Evolutionary conservation across 2,888 invertebrate species (phyloP).

Genomic region (Boloria selene): DNA sequence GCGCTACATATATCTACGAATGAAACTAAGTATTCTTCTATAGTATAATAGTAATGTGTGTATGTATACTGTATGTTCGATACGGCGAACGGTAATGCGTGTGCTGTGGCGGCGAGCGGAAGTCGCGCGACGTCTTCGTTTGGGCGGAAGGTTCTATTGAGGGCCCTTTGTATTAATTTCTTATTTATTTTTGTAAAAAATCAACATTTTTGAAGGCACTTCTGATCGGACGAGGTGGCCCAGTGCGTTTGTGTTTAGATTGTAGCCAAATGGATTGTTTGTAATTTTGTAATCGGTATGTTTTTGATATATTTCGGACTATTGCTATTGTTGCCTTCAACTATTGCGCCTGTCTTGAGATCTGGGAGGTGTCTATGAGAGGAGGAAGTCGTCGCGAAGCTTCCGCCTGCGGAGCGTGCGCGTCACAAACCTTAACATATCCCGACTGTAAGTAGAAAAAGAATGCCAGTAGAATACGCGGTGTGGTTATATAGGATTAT

Average conservation of each 20-base stretch:
- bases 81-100: slow-evolving; percentile 63
- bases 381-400: slow-evolving; percentile 84
- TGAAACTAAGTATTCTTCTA: slow-evolving; percentile 82
- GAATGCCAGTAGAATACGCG: slow-evolving; percentile 42
- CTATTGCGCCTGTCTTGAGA: slow-evolving; percentile 91
- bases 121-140: slow-evolving; percentile 80
- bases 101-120: slow-evolving; percentile 61
- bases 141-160: slow-evolving; percentile 91
- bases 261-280: slow-evolving; percentile 51
- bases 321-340: slow-evolving; percentile 86
- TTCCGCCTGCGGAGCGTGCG: slow-evolving; percentile 61
- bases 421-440: slow-evolving; percentile 35
- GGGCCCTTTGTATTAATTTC: slow-evolving; percentile 91
- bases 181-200: slow-evolving; percentile 90
- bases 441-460: slow-evolving; percentile 39
- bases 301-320: slow-evolving; percentile 59
- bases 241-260: slow-evolving; percentile 87
- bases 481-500: slow-evolving; percentile 43
- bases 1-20: slow-evolving; percentile 80
- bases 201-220: slow-evolving; percentile 96
- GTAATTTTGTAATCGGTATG: slow-evolving; percentile 47
- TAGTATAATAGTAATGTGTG: slow-evolving; percentile 79
- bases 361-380: slow-evolving; percentile 86
- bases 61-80: slow-evolving; percentile 74
- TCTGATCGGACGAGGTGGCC: slow-evolving; percentile 97